phyloP scores from a whole-genome alignment of 1,140 invertebrate genomes.

The Listronotus oregonensis region DNA sequence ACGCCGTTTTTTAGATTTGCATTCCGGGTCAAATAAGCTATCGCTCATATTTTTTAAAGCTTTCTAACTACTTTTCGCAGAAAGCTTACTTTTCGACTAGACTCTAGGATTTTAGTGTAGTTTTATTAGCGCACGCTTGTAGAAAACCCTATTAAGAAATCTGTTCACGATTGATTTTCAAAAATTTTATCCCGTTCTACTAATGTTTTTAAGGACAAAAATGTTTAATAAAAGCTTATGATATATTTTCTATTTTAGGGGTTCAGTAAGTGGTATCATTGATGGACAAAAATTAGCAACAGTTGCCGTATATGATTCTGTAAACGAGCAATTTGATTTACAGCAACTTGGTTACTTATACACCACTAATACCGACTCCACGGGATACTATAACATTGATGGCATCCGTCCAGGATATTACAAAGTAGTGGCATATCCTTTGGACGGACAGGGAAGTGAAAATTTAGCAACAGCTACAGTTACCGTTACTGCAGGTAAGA shows the following conservation, averaged over 20 bases:
- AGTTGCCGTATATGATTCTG: slow-evolving; percentile 8
- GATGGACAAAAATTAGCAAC: slow-evolving; percentile 8
- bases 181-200: too few species aligned
- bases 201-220: too few species aligned
- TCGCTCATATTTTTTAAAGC: too few species aligned
- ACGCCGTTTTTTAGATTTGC: too few species aligned
- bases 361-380: slow-evolving; percentile 8
- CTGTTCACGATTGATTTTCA: too few species aligned
- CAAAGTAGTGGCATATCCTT: slow-evolving; percentile 10
- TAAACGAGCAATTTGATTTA: slow-evolving; percentile 4
- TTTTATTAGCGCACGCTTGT: too few species aligned
- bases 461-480: slow-evolving; percentile 9
- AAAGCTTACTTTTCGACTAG: too few species aligned
- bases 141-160: too few species aligned
- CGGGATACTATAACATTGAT: slow-evolving; percentile 1
- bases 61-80: too few species aligned
- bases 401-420: slow-evolving; percentile 19
- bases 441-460: slow-evolving; percentile 21
- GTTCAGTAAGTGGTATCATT: slow-evolving; percentile 12
- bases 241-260: slow-evolving; percentile 19
- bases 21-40: too few species aligned
- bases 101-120: too few species aligned
- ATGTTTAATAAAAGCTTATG: too few species aligned
- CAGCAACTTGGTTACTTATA: slow-evolving; percentile 15
- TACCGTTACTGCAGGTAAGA: slow-evolving; percentile 16